Base-by-base conservation (phyloP, 2,113 vertebrate genomes). In the Erpornis zantholeuca region DNA sequence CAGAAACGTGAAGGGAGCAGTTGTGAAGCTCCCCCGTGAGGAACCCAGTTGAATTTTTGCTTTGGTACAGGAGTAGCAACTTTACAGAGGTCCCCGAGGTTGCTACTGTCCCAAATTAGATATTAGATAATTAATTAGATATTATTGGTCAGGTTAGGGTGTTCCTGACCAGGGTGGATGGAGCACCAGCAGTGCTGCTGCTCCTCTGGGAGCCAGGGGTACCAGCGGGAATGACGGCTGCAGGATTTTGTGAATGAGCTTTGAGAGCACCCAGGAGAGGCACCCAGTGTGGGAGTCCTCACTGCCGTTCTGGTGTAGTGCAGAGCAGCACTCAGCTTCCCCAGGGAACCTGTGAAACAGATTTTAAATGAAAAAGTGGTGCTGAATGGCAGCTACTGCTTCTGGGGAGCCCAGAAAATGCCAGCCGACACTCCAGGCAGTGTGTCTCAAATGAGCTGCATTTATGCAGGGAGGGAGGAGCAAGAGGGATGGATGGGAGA, bases 291-390 rank as follows among this genome's bases (percentile, higher is more conserved):
- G 7, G 56, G 18, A 69, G 15, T 25, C 72, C 64, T 86, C 35
- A 4, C 38, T 36, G 66, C 52, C 1, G 0, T 7, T 73, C 47
- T 29, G 56, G 13, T 6, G 1, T 8, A n/a, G 64, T 2, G 35
- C 5, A 1, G 45, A 61, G 47, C 56, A 33, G 50, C 1, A 1
- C 29, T 71, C 10, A 25, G 33, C 42, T 71, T 90, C 54, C 31
- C 4, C 1, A 69, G 61, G 73, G 63, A 90, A 69, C 25, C 53
- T 7, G 7, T 56, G 85, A 68, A 88, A 72, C 19, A 56, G 40
- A 76, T 76, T 76, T 88, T 9, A 68, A 73, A 60, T 76, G 8
- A 61, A 65, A 35, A 77, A 53, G 71, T 36, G 45, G 18, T 69
- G 61, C 52, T 54, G 65, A 90, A 61, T 80, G 59, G 89, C 64